These are phyloP conservation scores for Geopemphigus sp. DNA, from an alignment of 1,140 invertebrate genomes.

Conservation along the genomic window DNA sequence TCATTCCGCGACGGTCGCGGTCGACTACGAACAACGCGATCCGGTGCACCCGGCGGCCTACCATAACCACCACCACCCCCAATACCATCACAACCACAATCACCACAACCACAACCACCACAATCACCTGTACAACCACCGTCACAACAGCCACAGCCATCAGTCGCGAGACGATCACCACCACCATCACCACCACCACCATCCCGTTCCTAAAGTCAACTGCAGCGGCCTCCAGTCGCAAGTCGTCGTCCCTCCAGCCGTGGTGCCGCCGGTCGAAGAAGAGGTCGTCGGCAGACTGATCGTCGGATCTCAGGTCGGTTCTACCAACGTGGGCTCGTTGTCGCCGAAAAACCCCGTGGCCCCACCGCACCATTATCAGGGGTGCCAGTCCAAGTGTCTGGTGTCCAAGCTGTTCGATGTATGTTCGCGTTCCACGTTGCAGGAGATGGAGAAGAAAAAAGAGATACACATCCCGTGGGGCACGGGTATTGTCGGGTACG, in stretches of 20 bases:
- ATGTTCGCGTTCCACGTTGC: conserved; percentile 80
- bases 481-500: conserved; percentile 88
- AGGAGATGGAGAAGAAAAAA: conserved; percentile 87
- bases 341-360: conserved; percentile 16
- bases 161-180: conserved; percentile 40
- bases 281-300: conserved; percentile 49
- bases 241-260: not conserved
- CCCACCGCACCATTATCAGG: conserved; percentile 42
- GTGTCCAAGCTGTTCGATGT: conserved; percentile 95
- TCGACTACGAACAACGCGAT: not conserved
- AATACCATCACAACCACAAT: not conserved
- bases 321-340: conserved; percentile 50
- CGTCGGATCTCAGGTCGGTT: conserved; percentile 51
- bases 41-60: not conserved
- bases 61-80: conserved; percentile 16
- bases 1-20: not conserved
- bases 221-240: not conserved
- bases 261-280: conserved; percentile 21
- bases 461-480: conserved; percentile 90
- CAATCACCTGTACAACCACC: not conserved
- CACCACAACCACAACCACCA: conserved; percentile 31
- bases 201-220: conserved; percentile 1
- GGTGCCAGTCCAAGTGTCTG: conserved; percentile 62
- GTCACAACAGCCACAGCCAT: conserved; percentile 50
- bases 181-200: no score